A percentile compares a stretch with the other conserved stretches of the same genome.
phyloP scores from a whole-genome alignment of 2,888 invertebrate species.

The Synergus japonicus region DNA sequence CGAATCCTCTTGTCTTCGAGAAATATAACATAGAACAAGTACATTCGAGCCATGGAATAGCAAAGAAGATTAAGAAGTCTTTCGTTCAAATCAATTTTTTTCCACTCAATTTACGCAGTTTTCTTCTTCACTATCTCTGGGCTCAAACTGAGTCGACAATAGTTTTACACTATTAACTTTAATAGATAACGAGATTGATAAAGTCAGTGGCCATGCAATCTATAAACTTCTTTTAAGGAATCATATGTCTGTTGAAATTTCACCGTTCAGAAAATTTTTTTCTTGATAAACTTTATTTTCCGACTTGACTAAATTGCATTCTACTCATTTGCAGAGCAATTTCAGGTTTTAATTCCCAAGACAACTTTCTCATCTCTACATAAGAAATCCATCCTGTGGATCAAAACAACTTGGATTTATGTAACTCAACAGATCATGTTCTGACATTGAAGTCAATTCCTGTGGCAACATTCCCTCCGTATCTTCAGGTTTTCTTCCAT shows the following conservation, averaged over 20 bases:
- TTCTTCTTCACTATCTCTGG: conserved; percentile 10
- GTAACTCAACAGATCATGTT: conserved; percentile 91
- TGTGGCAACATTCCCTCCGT: conserved; percentile 81
- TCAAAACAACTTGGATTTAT: conserved; percentile 95
- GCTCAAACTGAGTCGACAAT: conserved; percentile 19
- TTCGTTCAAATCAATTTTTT: not conserved
- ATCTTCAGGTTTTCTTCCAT: conserved; percentile 78
- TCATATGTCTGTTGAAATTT: not conserved
- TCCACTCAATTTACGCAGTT: not conserved
- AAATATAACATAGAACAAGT: conserved; percentile 18
- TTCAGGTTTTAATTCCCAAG: not conserved
- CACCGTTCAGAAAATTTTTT: not conserved
- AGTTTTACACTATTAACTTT: conserved; percentile 26
- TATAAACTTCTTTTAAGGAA: not conserved
- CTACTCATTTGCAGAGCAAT: not conserved
- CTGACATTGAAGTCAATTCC: conserved; percentile 90
- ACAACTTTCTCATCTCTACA: conserved; percentile 63
- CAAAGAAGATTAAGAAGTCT: conserved; percentile 1
- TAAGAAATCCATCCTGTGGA: conserved; percentile 76
- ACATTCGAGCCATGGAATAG: conserved; percentile 6
- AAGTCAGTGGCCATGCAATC: not conserved
- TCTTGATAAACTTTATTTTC: not conserved
- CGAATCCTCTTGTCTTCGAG: conserved; percentile 35
- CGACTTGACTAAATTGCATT: not conserved
- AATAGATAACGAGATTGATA: not conserved